Evolutionary conservation across 2,113 vertebrate species (phyloP), one percentile per base, ranked within the genome.

Genomic region (Aspiorhynchus laticeps): DNA sequence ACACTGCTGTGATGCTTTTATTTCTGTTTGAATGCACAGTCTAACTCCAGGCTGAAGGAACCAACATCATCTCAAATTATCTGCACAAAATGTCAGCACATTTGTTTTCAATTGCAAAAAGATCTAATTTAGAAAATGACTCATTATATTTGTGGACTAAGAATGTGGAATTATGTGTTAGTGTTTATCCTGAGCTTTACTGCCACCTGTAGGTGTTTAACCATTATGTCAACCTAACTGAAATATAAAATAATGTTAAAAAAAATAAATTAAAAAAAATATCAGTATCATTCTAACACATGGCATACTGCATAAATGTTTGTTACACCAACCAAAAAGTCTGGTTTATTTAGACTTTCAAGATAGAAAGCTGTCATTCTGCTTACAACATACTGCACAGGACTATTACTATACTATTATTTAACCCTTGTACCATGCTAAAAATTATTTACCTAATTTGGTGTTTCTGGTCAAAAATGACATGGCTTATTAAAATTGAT

Each of bases 151-250:
- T 33, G 21, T 53, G 31, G 59, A 31, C 11, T 17, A 2, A 31
- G 11, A 82, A 17, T 69, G 77, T 74, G 10, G 19, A 85, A 38
- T 1, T 3, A 43, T 71, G 7, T 31, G 14, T 33, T 19, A 17
- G 28, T 69, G 21, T 81, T 82, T 81, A 28, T 46, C 8, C 59
- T 46, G 74, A 15, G 31, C 61, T 51, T 80, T 85, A 65, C 77
- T 81, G 83, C 77, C 83, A 59, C 19, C 76, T 81, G 26, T 43
- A 65, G 87, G 81, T 61, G 21, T 48, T 8, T 65, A n/a, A 7
- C 9, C 38, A 46, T 8, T 48, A 28, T 1, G 43, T 11, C 11
- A 14, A 28, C 74, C 7, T 75, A 12, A 43, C 12, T 26, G 19
- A 38, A 73, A 41, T 24, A 4, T 36, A 9, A 24, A 59, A 43